A percentile compares a stretch with the other conserved stretches of the same genome.
These are phyloP conservation scores for Drosophila falleni DNA, from an alignment of 2,888 invertebrate genomes.

Conservation along the genomic window DNA sequence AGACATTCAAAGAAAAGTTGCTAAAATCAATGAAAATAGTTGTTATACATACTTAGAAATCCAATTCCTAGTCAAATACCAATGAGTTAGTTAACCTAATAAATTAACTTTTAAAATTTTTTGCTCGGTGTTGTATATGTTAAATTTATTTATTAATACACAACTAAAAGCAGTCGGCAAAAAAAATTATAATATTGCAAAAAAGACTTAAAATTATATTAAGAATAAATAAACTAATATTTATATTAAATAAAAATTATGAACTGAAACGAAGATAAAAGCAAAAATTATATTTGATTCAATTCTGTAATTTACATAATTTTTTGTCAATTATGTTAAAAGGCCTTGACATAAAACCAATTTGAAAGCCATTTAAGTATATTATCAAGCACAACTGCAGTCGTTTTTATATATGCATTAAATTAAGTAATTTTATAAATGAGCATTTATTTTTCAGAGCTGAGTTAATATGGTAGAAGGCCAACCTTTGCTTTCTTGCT, in stretches of 20 bases:
- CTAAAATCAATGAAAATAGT: neutral
- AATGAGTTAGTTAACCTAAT: no score
- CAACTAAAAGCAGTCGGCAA: no score
- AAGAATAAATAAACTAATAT: no score
- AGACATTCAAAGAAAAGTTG: neutral
- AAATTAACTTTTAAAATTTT: no score
- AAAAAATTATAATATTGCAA: no score
- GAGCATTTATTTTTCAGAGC: conserved; percentile 54
- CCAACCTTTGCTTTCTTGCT: neutral
- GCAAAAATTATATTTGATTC: no score
- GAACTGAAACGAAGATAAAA: no score
- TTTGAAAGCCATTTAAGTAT: neutral
- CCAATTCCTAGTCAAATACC: neutral
- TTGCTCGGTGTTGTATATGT: no score
- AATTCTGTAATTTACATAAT: neutral
- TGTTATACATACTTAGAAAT: neutral
- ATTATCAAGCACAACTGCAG: conserved; percentile 37
- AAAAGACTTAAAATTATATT: no score
- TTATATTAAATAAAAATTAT: no score
- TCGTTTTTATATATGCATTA: conserved; percentile 32
- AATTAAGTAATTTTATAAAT: conserved; percentile 45
- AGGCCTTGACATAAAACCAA: neutral
- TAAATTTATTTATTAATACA: no score
- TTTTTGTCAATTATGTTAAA: neutral
- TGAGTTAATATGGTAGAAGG: conserved; percentile 19